These are phyloP conservation scores for Aptenodytes forsteri DNA, from an alignment of 2,113 vertebrate species.

Conservation along the genomic window DNA sequence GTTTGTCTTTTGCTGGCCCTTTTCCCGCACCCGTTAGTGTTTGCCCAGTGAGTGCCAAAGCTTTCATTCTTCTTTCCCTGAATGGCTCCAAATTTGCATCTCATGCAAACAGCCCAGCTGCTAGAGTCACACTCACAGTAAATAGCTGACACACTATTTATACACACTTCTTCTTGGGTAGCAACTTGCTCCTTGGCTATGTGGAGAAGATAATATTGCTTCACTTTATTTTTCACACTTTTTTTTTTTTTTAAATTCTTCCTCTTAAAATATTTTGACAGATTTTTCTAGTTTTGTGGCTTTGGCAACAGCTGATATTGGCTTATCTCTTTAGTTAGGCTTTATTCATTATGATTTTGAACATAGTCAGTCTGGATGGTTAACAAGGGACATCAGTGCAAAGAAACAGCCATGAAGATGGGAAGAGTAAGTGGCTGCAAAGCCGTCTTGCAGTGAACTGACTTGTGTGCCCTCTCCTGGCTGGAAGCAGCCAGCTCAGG, in stretches of 20 bases:
- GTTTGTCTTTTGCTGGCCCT: constrained; percentile 69
- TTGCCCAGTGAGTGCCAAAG: constrained; percentile 64
- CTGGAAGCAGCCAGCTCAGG: constrained; percentile 44
- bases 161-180: constrained; percentile 54
- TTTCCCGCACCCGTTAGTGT: constrained; percentile 65
- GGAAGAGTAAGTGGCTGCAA: background rate
- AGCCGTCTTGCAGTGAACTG: background rate
- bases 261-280: constrained; percentile 53
- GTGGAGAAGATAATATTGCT: constrained; percentile 9
- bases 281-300: background rate
- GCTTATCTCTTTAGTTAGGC: constrained; percentile 13
- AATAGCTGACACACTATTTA: constrained; percentile 72
- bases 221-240: constrained; percentile 41
- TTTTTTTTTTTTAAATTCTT: background rate
- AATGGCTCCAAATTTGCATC: constrained; percentile 74
- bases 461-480: constrained; percentile 60
- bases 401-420: background rate
- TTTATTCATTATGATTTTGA: background rate
- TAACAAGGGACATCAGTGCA: background rate
- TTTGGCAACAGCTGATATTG: background rate
- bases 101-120: constrained; percentile 75
- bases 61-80: constrained; percentile 65
- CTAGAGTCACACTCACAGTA: constrained; percentile 58
- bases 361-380: background rate
- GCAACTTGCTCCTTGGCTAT: constrained; percentile 30